Conservation (phyloP, 2,797 vertebrate species). For the Enteromius viviparus region DNA sequence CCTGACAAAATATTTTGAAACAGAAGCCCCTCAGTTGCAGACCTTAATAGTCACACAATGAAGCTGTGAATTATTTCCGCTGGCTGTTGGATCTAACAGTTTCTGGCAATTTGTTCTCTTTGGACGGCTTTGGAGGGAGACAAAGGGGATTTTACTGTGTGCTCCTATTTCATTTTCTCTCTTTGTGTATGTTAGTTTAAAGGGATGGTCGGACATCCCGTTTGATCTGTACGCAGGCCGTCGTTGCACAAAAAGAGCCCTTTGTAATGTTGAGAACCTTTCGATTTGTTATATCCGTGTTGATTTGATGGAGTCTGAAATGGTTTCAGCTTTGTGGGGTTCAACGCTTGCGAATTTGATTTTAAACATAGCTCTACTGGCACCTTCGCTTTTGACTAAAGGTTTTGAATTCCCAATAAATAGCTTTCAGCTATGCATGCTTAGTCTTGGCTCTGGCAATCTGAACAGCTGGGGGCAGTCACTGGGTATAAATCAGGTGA, state of each 20-base stretch:
- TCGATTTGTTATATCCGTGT: not conserved
- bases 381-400: conserved; percentile 59
- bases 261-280: conserved; percentile 19
- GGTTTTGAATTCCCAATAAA: conserved; percentile 67
- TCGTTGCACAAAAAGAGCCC: conserved; percentile 4
- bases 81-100: conserved; percentile 68
- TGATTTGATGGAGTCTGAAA: conserved; percentile 34
- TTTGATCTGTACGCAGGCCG: conserved; percentile 8
- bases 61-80: conserved; percentile 68
- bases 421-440: conserved; percentile 73
- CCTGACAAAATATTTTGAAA: conserved; percentile 70
- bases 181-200: conserved; percentile 45
- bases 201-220: not conserved
- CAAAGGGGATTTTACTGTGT: conserved; percentile 45
- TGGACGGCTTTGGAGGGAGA: conserved; percentile 53
- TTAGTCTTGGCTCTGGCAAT: conserved; percentile 73
- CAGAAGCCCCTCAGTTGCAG: conserved; percentile 68
- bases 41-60: conserved; percentile 73
- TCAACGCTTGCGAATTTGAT: conserved; percentile 45
- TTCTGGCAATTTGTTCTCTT: conserved; percentile 65
- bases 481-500: conserved; percentile 78
- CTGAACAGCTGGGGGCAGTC: conserved; percentile 81
- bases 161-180: conserved; percentile 37
- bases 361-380: conserved; percentile 52
- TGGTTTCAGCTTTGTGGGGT: conserved; percentile 25